Conservation (phyloP, 2,113 vertebrate genomes). For the Lichenostomus cassidix region DNA sequence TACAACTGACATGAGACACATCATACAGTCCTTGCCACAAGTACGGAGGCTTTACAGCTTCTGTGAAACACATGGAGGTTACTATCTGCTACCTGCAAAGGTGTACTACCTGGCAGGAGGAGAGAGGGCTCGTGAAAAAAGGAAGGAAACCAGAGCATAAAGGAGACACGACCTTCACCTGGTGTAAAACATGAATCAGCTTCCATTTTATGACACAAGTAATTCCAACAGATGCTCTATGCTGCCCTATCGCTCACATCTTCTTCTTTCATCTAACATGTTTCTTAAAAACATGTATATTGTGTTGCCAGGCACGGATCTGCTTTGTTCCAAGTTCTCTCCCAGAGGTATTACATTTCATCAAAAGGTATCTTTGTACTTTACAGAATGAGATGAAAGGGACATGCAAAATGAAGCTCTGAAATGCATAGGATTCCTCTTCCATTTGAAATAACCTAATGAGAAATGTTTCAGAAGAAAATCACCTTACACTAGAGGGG, state of each 20-base stretch:
- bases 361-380: neutral
- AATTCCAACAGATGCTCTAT: neutral
- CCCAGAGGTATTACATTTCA: neutral
- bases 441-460: neutral
- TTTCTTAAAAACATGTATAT: neutral
- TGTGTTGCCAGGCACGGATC: neutral
- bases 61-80: neutral
- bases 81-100: neutral
- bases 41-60: neutral
- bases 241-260: neutral
- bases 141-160: neutral
- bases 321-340: neutral
- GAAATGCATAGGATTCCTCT: neutral
- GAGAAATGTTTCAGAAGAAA: neutral
- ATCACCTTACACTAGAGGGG: neutral
- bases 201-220: neutral
- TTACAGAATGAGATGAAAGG: neutral
- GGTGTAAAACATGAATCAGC: accelerated
- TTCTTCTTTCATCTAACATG: neutral
- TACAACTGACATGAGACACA: accelerated
- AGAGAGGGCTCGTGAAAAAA: neutral
- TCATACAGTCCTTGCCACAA: neutral
- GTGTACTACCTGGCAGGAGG: neutral
- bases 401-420: neutral
- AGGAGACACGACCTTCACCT: neutral